Evolutionary conservation across 2,113 vertebrate species (phyloP).

Genomic region (Madoqua kirkii): DNA sequence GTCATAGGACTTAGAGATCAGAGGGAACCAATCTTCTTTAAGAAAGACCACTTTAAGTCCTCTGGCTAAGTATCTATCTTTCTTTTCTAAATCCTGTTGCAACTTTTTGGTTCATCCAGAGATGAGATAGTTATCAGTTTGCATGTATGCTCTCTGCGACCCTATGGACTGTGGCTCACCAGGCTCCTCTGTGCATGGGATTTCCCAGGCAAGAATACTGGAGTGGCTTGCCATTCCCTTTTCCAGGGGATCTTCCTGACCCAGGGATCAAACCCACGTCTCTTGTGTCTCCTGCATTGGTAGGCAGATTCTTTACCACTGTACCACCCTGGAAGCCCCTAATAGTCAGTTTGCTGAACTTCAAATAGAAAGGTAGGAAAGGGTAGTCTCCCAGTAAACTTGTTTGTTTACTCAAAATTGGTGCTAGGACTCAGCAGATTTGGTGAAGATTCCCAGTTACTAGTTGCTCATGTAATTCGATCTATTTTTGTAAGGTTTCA

Average conservation of each 20-base stretch:
- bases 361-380: slow-evolving; percentile 12
- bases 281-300: not conserved
- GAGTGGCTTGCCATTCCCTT: not conserved
- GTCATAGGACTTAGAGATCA: not conserved
- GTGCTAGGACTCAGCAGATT: not conserved
- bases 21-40: not conserved
- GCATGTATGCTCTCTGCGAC: not conserved
- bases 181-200: not conserved
- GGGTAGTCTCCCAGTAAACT: not conserved
- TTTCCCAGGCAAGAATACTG: not conserved
- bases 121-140: not conserved
- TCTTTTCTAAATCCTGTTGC: not conserved
- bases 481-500: slow-evolving; percentile 22
- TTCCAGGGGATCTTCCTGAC: not conserved
- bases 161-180: not conserved
- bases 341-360: slow-evolving; percentile 22
- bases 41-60: not conserved
- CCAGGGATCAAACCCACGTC: not conserved
- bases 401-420: slow-evolving; percentile 44
- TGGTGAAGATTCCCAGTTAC: not conserved
- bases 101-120: slow-evolving; percentile 24
- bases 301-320: not conserved
- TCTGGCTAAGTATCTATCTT: not conserved
- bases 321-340: not conserved
- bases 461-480: not conserved